A percentile compares a stretch with the other conserved stretches of the same genome.
These are phyloP conservation scores for Caiman crocodilus DNA, from an alignment of 2,797 vertebrate genomes.

Conservation along the genomic window DNA sequence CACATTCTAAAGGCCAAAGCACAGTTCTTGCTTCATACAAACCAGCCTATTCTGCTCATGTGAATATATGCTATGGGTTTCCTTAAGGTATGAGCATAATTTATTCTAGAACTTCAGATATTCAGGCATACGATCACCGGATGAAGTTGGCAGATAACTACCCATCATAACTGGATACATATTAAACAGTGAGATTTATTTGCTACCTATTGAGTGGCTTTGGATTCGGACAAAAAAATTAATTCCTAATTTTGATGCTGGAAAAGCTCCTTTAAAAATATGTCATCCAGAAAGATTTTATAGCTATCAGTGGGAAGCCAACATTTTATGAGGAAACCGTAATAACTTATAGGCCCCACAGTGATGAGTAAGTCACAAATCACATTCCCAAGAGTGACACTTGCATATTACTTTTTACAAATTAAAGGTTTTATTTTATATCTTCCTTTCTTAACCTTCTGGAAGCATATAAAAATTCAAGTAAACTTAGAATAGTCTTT, in stretches of 20 bases:
- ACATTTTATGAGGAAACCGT: conserved; percentile 30
- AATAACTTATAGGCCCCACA: conserved; percentile 5
- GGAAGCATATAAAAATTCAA: conserved; percentile 16
- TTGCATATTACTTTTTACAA: conserved; percentile 25
- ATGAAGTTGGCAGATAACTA: conserved; percentile 29
- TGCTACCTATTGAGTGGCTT: conserved; percentile 25
- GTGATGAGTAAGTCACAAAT: conserved; percentile 17
- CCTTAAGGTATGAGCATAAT: neutral
- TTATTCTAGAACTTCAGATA: conserved; percentile 10
- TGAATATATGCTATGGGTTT: neutral
- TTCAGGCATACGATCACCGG: neutral
- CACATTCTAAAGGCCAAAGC: neutral
- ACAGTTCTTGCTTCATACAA: neutral
- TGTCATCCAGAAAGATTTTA: conserved; percentile 48
- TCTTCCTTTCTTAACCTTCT: neutral
- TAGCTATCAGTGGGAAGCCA: conserved; percentile 38
- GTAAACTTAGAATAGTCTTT: neutral
- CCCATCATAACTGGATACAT: neutral
- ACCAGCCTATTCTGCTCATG: neutral
- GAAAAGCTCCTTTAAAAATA: conserved; percentile 39
- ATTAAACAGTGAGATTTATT: conserved; percentile 21
- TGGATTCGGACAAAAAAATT: conserved; percentile 18
- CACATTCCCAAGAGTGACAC: conserved; percentile 20
- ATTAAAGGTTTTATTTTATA: conserved; percentile 38
- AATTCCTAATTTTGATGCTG: conserved; percentile 48